Evolutionary conservation across 2,113 vertebrate species (phyloP), one percentile per base, ranked within the genome.

Genomic region (Baryphthengus martii): DNA sequence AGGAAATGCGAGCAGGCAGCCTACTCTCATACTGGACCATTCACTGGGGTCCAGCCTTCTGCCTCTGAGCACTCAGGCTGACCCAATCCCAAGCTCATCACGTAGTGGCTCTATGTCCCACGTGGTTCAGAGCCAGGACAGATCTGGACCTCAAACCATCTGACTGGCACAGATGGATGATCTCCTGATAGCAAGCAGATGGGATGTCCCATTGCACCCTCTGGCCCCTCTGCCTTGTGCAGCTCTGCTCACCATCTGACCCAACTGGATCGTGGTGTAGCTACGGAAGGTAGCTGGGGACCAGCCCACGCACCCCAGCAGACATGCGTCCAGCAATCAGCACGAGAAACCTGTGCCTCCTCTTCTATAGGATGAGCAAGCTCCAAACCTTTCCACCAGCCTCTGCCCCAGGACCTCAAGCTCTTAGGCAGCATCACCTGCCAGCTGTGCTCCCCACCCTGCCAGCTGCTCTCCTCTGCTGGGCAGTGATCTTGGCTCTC

Each of bases 201-300:
- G 2, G 52, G 61, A 58, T 42, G 78, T 78, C 71, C 66, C 66
- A 35, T 0, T 73, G 71, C 70, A 35, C 35, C 25, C 33, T 85
- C 37, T 17, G 4, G 70, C 52, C 68, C 28, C 63, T 16, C 47
- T 59, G 80, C 33, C 56, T 47, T 4, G 13, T 35, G 74, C 56
- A 90, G 82, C 29, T 88, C 58, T 72, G 71, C 66, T 82, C 39
- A 63, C 56, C 39, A 24, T 53, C 23, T 71, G n/a, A 81, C 17
- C 17, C 23, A 0, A 0, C 1, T 68, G 75, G 33, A 13, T 26
- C 66, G 59, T 0, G 5, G 55, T 35, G n/a, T 26, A 50, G 33
- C 66, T 68, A 49, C 6, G 25, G 49, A 40, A 61, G 39, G 63
- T 35, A 42, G 15, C 31, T 42, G 13, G 56, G 18, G 47, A 19